Percentiles rank a stretch among this genome's conserved stretches.
Conservation (phyloP, 2,113 vertebrate species). For the Tetraodon nigroviridis region DNA sequence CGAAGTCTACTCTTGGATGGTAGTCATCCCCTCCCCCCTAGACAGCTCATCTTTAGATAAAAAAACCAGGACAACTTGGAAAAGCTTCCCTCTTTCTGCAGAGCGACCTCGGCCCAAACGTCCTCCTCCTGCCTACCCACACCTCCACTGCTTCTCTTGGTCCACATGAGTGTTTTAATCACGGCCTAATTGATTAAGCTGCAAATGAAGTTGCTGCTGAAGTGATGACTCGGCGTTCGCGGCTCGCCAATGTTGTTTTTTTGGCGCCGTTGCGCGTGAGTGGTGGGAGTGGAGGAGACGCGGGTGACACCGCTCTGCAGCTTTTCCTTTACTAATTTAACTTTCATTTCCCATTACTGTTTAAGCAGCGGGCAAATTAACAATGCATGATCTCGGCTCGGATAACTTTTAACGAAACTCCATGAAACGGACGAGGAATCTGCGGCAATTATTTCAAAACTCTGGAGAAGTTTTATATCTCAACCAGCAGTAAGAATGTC, state of each 20-base stretch:
- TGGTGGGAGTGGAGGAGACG: slow-evolving; percentile 1
- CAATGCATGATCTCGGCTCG: slow-evolving; percentile 33
- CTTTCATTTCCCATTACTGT: slow-evolving; percentile 20
- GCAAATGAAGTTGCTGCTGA: slow-evolving; percentile 41
- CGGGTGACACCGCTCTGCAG: slow-evolving; percentile 10
- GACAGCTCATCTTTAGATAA: too few species aligned
- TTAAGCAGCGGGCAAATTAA: slow-evolving; percentile 15
- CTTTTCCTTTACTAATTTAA: slow-evolving; percentile 13
- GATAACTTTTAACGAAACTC: slow-evolving; percentile 26
- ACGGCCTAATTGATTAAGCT: slow-evolving; percentile 59
- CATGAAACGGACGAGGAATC: slow-evolving; percentile 35
- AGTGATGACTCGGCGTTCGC: slow-evolving; percentile 45
- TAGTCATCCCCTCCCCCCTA: slow-evolving; percentile 5
- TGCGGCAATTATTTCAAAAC: slow-evolving; percentile 22
- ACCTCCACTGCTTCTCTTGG: slow-evolving; percentile 45
- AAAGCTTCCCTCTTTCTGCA: slow-evolving; percentile 10
- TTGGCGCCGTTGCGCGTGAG: slow-evolving; percentile 7
- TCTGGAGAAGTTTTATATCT: neutral
- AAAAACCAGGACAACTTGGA: too few species aligned
- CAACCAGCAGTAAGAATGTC: too few species aligned
- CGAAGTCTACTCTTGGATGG: too few species aligned
- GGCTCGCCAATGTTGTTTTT: slow-evolving; percentile 2
- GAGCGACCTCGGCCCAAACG: slow-evolving; percentile 42
- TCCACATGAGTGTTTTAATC: slow-evolving; percentile 61
- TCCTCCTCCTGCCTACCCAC: slow-evolving; percentile 45